Evolutionary conservation across 2,113 vertebrate genomes (phyloP).

Genomic region (Parus major): DNA sequence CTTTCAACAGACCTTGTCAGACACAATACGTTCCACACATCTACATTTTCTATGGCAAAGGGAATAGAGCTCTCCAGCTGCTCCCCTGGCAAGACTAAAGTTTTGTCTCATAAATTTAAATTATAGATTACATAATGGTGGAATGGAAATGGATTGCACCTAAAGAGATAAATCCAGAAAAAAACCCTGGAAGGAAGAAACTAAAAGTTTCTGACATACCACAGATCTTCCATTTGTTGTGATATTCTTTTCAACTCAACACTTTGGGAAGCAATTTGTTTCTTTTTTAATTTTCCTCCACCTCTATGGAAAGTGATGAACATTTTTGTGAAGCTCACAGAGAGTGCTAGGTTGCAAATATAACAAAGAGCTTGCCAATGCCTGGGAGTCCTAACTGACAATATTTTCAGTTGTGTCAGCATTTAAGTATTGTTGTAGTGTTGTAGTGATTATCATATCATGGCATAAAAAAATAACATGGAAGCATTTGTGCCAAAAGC

Average conservation of each 20-base stretch:
- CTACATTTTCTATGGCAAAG: conserved; percentile 72
- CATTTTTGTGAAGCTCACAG: conserved; percentile 64
- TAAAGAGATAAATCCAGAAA: conserved; percentile 71
- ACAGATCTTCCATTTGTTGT: conserved; percentile 62
- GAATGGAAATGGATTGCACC: conserved; percentile 75
- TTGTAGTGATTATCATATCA: conserved; percentile 57
- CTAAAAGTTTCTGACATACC: conserved; percentile 52
- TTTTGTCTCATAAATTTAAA: conserved; percentile 79
- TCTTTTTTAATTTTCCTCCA: conserved; percentile 34
- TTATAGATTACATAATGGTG: conserved; percentile 76
- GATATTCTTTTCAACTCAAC: conserved; percentile 69
- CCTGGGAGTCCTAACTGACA: conserved; percentile 71
- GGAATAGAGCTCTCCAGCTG: conserved; percentile 72
- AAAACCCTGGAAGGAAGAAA: conserved; percentile 48
- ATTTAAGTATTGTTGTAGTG: conserved; percentile 67
- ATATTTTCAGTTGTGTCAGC: conserved; percentile 71
- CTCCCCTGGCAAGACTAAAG: conserved; percentile 72
- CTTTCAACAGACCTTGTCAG: conserved; percentile 69
- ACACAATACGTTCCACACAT: conserved; percentile 56
- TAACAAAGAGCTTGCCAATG: conserved; percentile 71
- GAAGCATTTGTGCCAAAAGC: conserved; percentile 20
- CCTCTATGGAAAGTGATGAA: conserved; percentile 29
- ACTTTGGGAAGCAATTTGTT: conserved; percentile 47
- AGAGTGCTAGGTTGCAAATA: conserved; percentile 61
- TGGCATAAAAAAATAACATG: not conserved